Evolutionary conservation across 30 jellyfish, hydroid and myxozoan species (phyloP).

Genomic region (Cassiopea andromeda): DNA sequence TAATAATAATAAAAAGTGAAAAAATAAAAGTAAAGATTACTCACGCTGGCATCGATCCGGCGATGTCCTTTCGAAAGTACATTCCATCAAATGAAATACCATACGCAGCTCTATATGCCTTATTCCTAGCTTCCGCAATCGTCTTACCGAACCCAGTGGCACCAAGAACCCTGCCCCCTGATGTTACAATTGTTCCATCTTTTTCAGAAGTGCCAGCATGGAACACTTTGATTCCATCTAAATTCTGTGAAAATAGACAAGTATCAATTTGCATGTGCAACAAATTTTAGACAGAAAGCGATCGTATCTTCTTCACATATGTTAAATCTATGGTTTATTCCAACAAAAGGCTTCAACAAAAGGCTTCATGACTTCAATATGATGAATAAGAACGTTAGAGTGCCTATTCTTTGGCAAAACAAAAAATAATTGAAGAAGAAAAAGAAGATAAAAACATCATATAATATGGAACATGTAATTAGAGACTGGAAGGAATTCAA

Average conservation of each 20-base stretch:
- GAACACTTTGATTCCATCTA: conserved; percentile 56
- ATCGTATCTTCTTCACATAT: too few relatives aligned
- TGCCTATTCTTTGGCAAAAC: too few relatives aligned
- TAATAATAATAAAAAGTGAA: not conserved
- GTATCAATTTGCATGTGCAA: too few relatives aligned
- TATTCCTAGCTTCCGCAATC: conserved; percentile 66
- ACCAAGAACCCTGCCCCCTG: conserved; percentile 95
- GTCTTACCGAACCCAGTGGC: conserved; percentile 77
- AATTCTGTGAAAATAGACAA: conserved; percentile 13
- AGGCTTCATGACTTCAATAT: too few relatives aligned
- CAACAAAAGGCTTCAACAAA: too few relatives aligned
- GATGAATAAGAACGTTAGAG: too few relatives aligned
- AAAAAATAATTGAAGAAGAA: too few relatives aligned
- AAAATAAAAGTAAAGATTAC: not conserved
- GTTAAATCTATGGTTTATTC: too few relatives aligned
- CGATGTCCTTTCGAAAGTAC: conserved; percentile 84
- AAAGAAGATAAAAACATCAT: too few relatives aligned
- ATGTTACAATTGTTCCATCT: conserved; percentile 59
- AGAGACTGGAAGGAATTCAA: too few relatives aligned
- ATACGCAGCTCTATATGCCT: conserved; percentile 67
- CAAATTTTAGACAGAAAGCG: too few relatives aligned
- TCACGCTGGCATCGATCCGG: conserved; percentile 66
- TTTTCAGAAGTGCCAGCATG: conserved; percentile 85
- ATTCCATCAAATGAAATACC: conserved; percentile 74
- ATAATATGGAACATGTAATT: too few relatives aligned